Evolutionary conservation across 2,888 invertebrate species (phyloP), one percentile per base, ranked within the genome.

Genomic region (Chouioia cunea): DNA sequence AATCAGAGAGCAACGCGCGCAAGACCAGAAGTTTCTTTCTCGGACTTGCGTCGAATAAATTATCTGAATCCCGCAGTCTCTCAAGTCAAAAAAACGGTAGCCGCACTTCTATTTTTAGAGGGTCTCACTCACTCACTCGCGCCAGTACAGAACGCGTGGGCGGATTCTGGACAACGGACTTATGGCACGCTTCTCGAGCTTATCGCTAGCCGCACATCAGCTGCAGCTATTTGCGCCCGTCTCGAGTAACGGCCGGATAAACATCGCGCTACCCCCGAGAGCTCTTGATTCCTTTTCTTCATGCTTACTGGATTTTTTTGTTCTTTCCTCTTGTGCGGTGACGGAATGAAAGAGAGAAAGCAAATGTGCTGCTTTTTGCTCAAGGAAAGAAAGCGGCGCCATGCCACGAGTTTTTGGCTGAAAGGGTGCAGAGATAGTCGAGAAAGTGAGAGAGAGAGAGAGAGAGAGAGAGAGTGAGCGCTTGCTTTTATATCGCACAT

Each of bases 71-170:
- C 67, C 58, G 47, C 68, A 60, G 36, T 64, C 64, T 27, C 27
- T 27, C 74, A 77, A 78, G 79, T 79, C 82, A 81, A 79, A 80
- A 82, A 82, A 83, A 81, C 83, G 80, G 83, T 82, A 83, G 82
- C 82, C 78, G 76, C 74, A 65, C 23, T 77, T 79, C 75, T 82
- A 81, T 82, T 80, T 80, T 81, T 81, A 81, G 81, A 79, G 78
- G 6, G 27, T 27, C 27, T 27, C 27, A 6, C 27, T 27, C 27
- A 6, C 27, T 27, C 27, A 36, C 23, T 22, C 18, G 43, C 75
- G 76, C 75, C 77, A 77, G 76, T 78, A 76, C 75, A 76, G 76
- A 27, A 76, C 77, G 80, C 80, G 82, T 82, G 80, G 81, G 81
- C 76, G 80, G 75, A 75, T 65, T 73, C 75, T 77, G 80, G 77